Percentiles rank a stretch among this genome's conserved stretches.
phyloP scores from a whole-genome alignment of 2,888 invertebrate species.

The Agrilus biguttatus region DNA sequence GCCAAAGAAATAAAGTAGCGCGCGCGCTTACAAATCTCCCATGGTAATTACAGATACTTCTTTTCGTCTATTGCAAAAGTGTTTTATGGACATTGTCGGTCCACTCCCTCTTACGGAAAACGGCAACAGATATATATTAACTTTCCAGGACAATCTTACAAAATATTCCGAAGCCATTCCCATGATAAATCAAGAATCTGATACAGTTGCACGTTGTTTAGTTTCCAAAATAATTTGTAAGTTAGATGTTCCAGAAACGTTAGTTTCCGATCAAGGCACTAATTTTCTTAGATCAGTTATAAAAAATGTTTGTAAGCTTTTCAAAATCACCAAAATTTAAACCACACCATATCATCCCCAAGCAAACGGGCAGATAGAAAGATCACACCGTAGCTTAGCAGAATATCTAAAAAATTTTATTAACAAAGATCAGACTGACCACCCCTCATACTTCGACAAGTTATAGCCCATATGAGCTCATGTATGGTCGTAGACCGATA shows the following conservation, averaged over 20 bases:
- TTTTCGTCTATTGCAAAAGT: slow-evolving; percentile 11
- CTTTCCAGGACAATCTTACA: slow-evolving; percentile 15
- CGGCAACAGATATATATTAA: slow-evolving; percentile 17
- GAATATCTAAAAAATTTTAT: slow-evolving; percentile 16
- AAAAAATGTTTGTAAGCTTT: slow-evolving; percentile 11
- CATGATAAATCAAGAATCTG: slow-evolving; percentile 14
- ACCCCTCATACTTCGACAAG: slow-evolving; percentile 10
- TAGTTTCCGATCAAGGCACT: slow-evolving; percentile 17
- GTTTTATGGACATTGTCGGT: slow-evolving; percentile 17
- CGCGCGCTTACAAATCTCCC: too few relatives aligned
- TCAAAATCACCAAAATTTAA: slow-evolving; percentile 13
- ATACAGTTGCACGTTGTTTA: slow-evolving; percentile 14
- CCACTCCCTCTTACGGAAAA: slow-evolving; percentile 11
- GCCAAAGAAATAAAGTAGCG: too few relatives aligned
- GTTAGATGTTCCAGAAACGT: slow-evolving; percentile 14
- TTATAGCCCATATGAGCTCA: slow-evolving; percentile 12
- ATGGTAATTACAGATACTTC: too few relatives aligned
- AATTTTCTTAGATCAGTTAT: slow-evolving; percentile 17
- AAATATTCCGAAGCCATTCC: slow-evolving; percentile 17
- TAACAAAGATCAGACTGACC: slow-evolving; percentile 7
- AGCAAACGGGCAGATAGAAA: slow-evolving; percentile 18
- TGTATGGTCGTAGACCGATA: slow-evolving; percentile 11
- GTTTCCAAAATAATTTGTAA: slow-evolving; percentile 13
- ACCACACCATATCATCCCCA: slow-evolving; percentile 18
- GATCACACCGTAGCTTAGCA: slow-evolving; percentile 16